phyloP scores from a whole-genome alignment of 2,797 vertebrate species.

The Fistularia commersonii region DNA sequence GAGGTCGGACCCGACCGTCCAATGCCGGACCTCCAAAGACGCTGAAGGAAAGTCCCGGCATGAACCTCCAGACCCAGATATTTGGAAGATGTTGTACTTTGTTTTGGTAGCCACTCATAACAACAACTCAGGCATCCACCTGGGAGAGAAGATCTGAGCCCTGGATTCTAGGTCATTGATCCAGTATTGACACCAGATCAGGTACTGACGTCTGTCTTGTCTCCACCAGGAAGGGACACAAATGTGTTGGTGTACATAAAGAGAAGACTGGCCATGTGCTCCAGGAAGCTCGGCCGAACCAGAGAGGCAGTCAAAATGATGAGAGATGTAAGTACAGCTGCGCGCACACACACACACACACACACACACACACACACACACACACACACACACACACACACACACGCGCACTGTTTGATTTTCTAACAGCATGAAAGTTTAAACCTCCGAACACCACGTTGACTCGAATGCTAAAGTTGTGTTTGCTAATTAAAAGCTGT shows the following conservation, averaged over 20 bases:
- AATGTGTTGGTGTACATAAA: slow-evolving; percentile 98
- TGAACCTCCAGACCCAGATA: too few species aligned
- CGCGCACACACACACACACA: slow-evolving; percentile 15
- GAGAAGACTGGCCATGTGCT: slow-evolving; percentile 96
- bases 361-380: slow-evolving; percentile 3
- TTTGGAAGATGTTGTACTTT: too few species aligned
- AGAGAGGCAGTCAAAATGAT: slow-evolving; percentile 99
- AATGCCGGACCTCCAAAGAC: too few species aligned
- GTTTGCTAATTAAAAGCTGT: slow-evolving; percentile 45
- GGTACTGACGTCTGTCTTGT: slow-evolving; percentile 13
- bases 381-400: too few species aligned
- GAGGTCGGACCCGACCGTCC: too few species aligned
- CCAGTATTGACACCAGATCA: too few species aligned
- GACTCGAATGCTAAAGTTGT: slow-evolving; percentile 19
- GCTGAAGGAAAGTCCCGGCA: too few species aligned
- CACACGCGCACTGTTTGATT: slow-evolving; percentile 2
- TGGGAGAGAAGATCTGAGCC: too few species aligned
- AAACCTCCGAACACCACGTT: too few species aligned
- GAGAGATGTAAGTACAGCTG: slow-evolving; percentile 88
- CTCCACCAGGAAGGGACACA: slow-evolving; percentile 89
- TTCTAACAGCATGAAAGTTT: not conserved
- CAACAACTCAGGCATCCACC: too few species aligned
- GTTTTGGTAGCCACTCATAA: too few species aligned
- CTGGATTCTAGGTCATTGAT: too few species aligned
- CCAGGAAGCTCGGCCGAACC: slow-evolving; percentile 93